These are phyloP conservation scores for Synergus laeviventris DNA, from an alignment of 2,888 invertebrate species.

Conservation along the genomic window DNA sequence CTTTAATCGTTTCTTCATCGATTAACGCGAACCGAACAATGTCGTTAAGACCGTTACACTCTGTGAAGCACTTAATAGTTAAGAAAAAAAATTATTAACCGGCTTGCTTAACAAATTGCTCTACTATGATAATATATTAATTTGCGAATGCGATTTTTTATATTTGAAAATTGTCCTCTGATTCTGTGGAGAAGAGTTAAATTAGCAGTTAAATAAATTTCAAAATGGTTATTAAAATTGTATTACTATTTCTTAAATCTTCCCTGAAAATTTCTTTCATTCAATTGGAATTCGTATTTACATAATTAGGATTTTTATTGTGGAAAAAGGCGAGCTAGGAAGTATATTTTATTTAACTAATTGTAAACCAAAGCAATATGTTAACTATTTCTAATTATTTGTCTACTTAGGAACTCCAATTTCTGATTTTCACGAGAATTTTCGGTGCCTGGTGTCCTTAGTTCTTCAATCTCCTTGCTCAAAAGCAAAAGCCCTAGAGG, in stretches of 20 bases:
- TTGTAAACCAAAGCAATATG: conserved; percentile 68
- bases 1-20: conserved; percentile 33
- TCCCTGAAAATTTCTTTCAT: not conserved
- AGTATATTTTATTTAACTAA: not conserved
- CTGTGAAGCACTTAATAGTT: conserved; percentile 30
- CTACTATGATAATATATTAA: conserved; percentile 12
- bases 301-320: conserved; percentile 37
- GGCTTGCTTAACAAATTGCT: conserved; percentile 12
- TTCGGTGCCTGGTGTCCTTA: not conserved
- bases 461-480: conserved; percentile 33
- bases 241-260: not conserved
- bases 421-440: not conserved
- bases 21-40: conserved; percentile 33
- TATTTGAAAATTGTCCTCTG: conserved; percentile 16
- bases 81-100: conserved; percentile 17
- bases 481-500: conserved; percentile 45
- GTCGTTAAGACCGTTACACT: conserved; percentile 33
- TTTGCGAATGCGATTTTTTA: conserved; percentile 31
- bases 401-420: not conserved
- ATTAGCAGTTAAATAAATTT: conserved; percentile 22
- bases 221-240: not conserved
- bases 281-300: conserved; percentile 18
- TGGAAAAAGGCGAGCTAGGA: not conserved
- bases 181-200: conserved; percentile 10
- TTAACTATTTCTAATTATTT: conserved; percentile 54